Evolutionary conservation across 2,113 vertebrate genomes (phyloP), one percentile per base, ranked within the genome.

Genomic region (Neomonachus schauinslandi): DNA sequence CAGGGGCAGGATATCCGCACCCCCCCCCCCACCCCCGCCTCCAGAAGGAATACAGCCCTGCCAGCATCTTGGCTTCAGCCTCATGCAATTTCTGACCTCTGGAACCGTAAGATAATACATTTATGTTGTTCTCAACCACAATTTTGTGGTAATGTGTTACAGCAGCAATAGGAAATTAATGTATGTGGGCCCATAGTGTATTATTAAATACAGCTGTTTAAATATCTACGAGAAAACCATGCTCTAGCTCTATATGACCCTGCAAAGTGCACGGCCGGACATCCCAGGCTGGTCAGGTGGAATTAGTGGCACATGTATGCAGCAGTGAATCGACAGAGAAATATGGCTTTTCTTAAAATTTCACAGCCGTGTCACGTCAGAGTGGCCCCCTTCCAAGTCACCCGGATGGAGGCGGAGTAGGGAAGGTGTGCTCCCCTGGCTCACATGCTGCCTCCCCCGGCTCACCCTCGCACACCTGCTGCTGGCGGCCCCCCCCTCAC

Each of bases 301-400:
- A n/a, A 26, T 13, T 9, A 0, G 24, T 2, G 0, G 15, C 3
- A 3, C 6, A 1, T 6, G 61, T 49, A 2, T 16, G 0, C 0
- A 18, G 19, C 33, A 55, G 7, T 7, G 16, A 67, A 39, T 15
- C 49, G 15, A 59, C 22, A 26, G 24, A 51, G 67, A 67, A 65
- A 22, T 15, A 2, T 19, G 10, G 51, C 42, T 71, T 36, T 59
- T 24, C 4, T 2, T 83, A 53, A 61, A 57, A 36, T 7, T 3
- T 51, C 55, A 8, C 14, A 24, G 3, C 24, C 7, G 0, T 1
- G 0, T 1, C 46, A 7, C 31, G 19, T 22, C 31, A 33, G 2
- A 24, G 14, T 2, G 33, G 2, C 5, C 31, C 1, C 4, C 36
- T 53, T 57, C 63, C 5, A 46, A 51, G 8, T 14, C 49, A 53